phyloP scores from a whole-genome alignment of 2,113 vertebrate species.

The Eubucco bourcierii region DNA sequence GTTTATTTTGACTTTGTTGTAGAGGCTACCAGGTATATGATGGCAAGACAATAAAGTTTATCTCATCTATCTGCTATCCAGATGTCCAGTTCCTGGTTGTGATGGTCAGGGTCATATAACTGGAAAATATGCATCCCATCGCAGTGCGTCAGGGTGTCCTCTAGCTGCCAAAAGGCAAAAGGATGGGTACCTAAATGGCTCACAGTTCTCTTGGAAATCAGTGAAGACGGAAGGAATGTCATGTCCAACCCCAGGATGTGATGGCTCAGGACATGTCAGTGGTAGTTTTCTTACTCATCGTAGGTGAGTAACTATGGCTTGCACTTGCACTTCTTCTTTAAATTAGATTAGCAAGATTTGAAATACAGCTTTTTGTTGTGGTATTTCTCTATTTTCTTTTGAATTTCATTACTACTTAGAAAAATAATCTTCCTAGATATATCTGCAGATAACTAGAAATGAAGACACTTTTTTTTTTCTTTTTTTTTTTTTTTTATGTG shows the following conservation, averaged over 20 bases:
- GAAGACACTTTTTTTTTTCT: not conserved
- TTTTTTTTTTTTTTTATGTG: not conserved
- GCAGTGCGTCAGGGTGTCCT: constrained; percentile 96
- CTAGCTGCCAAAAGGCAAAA: constrained; percentile 97
- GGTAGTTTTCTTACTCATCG: constrained; percentile 99
- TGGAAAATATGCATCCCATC: constrained; percentile 96
- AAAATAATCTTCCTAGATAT: not conserved
- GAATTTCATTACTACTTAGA: not conserved
- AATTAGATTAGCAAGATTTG: not conserved
- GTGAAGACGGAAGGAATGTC: constrained; percentile 99
- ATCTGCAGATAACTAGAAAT: not conserved
- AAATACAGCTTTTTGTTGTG: not conserved
- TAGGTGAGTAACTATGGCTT: constrained; percentile 80
- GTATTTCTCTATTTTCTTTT: not conserved
- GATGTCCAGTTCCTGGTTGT: constrained; percentile 97
- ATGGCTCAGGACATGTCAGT: constrained; percentile 97
- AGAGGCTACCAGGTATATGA: constrained; percentile 6
- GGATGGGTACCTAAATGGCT: constrained; percentile 95
- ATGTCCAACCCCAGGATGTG: constrained; percentile 96
- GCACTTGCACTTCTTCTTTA: not conserved
- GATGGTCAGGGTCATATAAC: constrained; percentile 98
- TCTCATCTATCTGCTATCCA: constrained; percentile 71
- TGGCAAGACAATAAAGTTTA: constrained; percentile 46
- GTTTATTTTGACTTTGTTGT: constrained; percentile 31
- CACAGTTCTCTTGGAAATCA: constrained; percentile 98